phyloP scores from a whole-genome alignment of 53 echinoderm and acorn worm species.

The Pentamera pediparva region DNA sequence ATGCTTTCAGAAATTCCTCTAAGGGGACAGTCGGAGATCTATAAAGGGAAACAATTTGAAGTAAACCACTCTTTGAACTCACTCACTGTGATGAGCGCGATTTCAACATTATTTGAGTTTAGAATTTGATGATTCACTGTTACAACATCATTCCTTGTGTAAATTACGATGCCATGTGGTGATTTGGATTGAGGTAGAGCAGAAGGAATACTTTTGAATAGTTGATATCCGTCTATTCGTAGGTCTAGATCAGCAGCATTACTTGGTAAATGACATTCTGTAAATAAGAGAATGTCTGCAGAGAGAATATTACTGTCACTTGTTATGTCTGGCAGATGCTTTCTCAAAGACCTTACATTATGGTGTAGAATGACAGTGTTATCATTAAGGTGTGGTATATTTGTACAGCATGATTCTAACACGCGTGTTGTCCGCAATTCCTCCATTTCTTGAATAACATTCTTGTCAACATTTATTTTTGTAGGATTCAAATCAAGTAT shows the following conservation, averaged over 20 bases:
- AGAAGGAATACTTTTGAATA: not conserved
- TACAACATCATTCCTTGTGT: too few relatives aligned
- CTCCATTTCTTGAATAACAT: not conserved
- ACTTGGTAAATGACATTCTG: not conserved
- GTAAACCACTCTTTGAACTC: too few relatives aligned
- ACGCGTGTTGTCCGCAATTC: not conserved
- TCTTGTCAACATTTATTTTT: too few relatives aligned
- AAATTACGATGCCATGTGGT: conserved; percentile 14
- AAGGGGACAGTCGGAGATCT: too few relatives aligned
- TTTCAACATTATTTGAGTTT: too few relatives aligned
- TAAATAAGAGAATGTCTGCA: conserved; percentile 27
- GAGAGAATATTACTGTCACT: not conserved
- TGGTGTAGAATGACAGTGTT: not conserved
- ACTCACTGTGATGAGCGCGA: too few relatives aligned
- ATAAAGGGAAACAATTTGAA: too few relatives aligned
- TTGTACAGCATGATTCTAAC: not conserved
- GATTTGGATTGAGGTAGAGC: not conserved
- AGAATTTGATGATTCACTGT: too few relatives aligned
- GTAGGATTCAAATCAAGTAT: too few relatives aligned
- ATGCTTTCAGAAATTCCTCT: too few relatives aligned
- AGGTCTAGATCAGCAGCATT: not conserved
- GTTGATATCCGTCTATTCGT: conserved; percentile 1
- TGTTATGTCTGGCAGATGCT: not conserved
- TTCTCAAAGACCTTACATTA: conserved; percentile 16
- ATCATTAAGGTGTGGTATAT: not conserved